phyloP scores from a whole-genome alignment of 2,797 vertebrate species.

The Euthynnus affinis region DNA sequence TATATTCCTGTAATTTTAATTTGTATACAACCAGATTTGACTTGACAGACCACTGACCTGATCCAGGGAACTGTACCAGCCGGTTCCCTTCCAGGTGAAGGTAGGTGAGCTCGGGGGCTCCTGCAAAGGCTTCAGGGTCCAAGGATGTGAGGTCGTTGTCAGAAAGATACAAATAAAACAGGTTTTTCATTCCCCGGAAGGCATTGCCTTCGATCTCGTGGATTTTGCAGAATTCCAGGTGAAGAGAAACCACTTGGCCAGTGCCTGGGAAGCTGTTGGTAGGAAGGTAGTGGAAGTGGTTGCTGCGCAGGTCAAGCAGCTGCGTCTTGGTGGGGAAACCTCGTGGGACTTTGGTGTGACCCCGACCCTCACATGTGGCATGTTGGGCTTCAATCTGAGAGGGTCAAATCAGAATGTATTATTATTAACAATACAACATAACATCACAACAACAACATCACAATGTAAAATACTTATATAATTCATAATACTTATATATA shows the following conservation, averaged over 20 bases:
- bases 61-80: conserved; percentile 83
- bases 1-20: not conserved
- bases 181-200: conserved; percentile 86
- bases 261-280: conserved; percentile 84
- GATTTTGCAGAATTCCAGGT: conserved; percentile 90
- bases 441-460: no score
- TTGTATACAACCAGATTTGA: not conserved
- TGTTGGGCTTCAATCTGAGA: conserved; percentile 82
- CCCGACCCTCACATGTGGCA: conserved; percentile 85
- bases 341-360: conserved; percentile 86
- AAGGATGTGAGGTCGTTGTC: conserved; percentile 88
- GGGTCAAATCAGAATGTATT: conserved; percentile 1
- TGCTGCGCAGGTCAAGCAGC: conserved; percentile 89
- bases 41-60: conserved; percentile 60
- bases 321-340: conserved; percentile 87
- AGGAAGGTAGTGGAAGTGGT: conserved; percentile 86
- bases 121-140: conserved; percentile 81
- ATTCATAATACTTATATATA: no score
- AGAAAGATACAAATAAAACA: conserved; percentile 93
- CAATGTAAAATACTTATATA: no score
- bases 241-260: conserved; percentile 88
- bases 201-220: conserved; percentile 80
- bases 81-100: conserved; percentile 90
- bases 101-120: conserved; percentile 86
- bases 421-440: not conserved